phyloP scores from a whole-genome alignment of 2,888 invertebrate genomes.

The Notodonta ziczac region DNA sequence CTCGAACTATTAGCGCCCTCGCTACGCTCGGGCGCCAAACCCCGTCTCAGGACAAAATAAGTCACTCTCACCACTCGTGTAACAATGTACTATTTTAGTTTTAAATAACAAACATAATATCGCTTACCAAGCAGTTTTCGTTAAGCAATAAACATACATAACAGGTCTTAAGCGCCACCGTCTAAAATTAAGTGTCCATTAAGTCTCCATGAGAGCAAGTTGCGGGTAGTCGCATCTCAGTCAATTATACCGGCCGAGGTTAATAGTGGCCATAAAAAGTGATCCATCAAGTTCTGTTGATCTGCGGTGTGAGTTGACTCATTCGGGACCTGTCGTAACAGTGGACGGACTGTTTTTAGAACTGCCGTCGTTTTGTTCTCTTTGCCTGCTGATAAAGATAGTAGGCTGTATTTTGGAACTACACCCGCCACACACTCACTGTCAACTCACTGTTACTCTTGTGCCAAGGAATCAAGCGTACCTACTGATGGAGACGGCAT shows the following conservation, averaged over 20 bases:
- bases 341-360: not conserved
- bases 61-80: too few relatives aligned
- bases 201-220: conserved; percentile 37
- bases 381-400: not conserved
- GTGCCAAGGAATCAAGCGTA: too few relatives aligned
- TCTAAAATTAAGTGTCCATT: conserved; percentile 46
- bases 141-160: conserved; percentile 36
- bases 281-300: conserved; percentile 37
- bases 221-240: conserved; percentile 35
- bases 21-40: too few relatives aligned
- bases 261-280: conserved; percentile 49
- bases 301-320: conserved; percentile 21
- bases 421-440: too few relatives aligned
- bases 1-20: too few relatives aligned
- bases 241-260: conserved; percentile 60
- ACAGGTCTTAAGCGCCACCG: conserved; percentile 39
- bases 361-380: not conserved
- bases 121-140: too few relatives aligned
- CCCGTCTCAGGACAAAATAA: too few relatives aligned
- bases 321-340: conserved; percentile 7
- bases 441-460: too few relatives aligned
- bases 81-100: too few relatives aligned
- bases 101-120: too few relatives aligned
- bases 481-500: too few relatives aligned
- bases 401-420: too few relatives aligned